Percentiles rank a stretch among this genome's conserved stretches.
Evolutionary conservation across 2,797 vertebrate species (phyloP).

Genomic region (Steatocranus sp.): DNA sequence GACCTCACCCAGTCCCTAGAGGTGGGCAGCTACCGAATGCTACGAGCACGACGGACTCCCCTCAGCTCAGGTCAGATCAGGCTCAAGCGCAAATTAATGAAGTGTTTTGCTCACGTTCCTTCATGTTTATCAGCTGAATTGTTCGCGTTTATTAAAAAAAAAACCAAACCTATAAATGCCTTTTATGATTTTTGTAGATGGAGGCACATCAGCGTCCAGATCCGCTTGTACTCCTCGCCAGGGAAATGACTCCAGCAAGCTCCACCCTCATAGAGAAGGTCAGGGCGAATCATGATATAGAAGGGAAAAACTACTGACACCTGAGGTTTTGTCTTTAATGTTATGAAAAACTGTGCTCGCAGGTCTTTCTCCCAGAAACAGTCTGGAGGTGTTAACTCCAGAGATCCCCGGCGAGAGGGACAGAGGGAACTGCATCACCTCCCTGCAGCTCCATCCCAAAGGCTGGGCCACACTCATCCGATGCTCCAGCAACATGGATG

Average conservation of each 20-base stretch:
- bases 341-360: not conserved
- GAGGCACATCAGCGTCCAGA: constrained; percentile 82
- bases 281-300: not conserved
- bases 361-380: constrained; percentile 94
- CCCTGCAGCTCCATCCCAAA: constrained; percentile 95
- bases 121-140: not conserved
- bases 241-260: constrained; percentile 87
- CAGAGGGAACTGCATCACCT: constrained; percentile 97
- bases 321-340: not conserved
- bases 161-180: not conserved
- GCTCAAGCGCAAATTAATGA: not conserved
- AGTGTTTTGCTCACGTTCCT: not conserved
- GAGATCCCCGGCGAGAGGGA: constrained; percentile 93
- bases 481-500: constrained; percentile 96
- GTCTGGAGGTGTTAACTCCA: constrained; percentile 92
- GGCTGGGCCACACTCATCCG: constrained; percentile 95
- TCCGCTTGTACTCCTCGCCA: constrained; percentile 82
- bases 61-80: constrained; percentile 84
- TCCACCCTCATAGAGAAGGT: constrained; percentile 90
- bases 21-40: constrained; percentile 94
- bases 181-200: constrained; percentile 70
- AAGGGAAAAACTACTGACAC: not conserved
- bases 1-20: constrained; percentile 97
- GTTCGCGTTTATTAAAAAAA: fast-evolving
- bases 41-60: constrained; percentile 88